Evolutionary conservation across 2,888 invertebrate species (phyloP).

Genomic region (Melanophora roralis): DNA sequence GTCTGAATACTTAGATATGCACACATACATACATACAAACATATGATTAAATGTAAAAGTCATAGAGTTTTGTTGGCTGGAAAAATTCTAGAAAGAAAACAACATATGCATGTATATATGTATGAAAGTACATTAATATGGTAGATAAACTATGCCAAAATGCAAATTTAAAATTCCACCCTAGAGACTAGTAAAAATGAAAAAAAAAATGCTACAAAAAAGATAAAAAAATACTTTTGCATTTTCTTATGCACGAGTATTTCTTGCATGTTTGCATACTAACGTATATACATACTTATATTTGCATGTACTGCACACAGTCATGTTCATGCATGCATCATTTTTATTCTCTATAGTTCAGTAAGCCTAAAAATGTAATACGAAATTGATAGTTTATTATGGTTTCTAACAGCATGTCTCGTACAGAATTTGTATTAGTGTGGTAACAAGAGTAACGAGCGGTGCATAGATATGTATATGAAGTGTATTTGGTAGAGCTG

Average conservation of each 20-base stretch:
- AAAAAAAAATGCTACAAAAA: not conserved
- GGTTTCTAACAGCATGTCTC: slow-evolving; percentile 16
- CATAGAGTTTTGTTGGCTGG: slow-evolving; percentile 20
- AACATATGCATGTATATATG: not conserved
- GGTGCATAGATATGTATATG: not conserved
- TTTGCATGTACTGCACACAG: not conserved
- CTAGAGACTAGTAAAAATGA: slow-evolving; percentile 32
- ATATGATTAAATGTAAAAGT: not conserved
- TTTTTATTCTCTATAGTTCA: slow-evolving; percentile 27
- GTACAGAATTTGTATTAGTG: slow-evolving; percentile 21
- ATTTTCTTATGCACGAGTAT: slow-evolving; percentile 1
- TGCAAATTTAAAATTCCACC: slow-evolving; percentile 51
- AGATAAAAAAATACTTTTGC: slow-evolving; percentile 18
- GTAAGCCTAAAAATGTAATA: slow-evolving; percentile 41
- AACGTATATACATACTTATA: not conserved
- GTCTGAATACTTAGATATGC: not conserved
- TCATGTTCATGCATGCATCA: slow-evolving; percentile 18
- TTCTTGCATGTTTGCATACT: not conserved
- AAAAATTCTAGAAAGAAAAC: not conserved
- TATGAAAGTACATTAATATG: not conserved
- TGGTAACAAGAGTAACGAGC: not conserved
- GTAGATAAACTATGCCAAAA: slow-evolving; percentile 44
- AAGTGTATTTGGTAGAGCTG: no score
- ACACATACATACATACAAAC: not conserved
- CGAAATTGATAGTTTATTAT: slow-evolving; percentile 52